These are phyloP conservation scores for Spea bombifrons DNA, from an alignment of 2,113 vertebrate genomes.

Conservation along the genomic window DNA sequence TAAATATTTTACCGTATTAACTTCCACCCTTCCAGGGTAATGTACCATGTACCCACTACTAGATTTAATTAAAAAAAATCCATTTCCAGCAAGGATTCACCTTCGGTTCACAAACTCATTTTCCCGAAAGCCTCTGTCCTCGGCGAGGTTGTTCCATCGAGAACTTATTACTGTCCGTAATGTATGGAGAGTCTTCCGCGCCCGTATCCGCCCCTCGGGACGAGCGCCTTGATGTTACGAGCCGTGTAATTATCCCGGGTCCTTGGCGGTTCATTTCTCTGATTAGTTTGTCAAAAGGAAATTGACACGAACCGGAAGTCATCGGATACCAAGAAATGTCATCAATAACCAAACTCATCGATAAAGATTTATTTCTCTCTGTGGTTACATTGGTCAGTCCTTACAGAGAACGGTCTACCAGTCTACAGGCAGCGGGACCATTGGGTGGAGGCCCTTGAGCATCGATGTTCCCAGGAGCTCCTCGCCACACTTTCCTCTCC, in stretches of 20 bases:
- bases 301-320: neutral
- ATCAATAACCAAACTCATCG: neutral
- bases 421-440: too few species aligned
- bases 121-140: neutral
- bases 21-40: neutral
- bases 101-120: neutral
- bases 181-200: neutral
- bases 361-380: neutral
- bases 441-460: too few species aligned
- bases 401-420: too few species aligned
- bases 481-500: too few species aligned
- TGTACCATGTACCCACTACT: neutral
- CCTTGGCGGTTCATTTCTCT: neutral
- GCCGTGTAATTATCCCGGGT: neutral
- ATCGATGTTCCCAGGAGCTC: too few species aligned
- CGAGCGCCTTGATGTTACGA: neutral
- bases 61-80: conserved; percentile 6
- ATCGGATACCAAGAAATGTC: neutral
- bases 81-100: neutral
- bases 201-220: neutral
- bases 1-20: neutral
- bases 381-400: too few species aligned
- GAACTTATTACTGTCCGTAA: neutral
- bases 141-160: neutral
- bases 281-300: neutral